Conservation (phyloP, 2,888 invertebrate species). For the Cheilosia urbana region DNA sequence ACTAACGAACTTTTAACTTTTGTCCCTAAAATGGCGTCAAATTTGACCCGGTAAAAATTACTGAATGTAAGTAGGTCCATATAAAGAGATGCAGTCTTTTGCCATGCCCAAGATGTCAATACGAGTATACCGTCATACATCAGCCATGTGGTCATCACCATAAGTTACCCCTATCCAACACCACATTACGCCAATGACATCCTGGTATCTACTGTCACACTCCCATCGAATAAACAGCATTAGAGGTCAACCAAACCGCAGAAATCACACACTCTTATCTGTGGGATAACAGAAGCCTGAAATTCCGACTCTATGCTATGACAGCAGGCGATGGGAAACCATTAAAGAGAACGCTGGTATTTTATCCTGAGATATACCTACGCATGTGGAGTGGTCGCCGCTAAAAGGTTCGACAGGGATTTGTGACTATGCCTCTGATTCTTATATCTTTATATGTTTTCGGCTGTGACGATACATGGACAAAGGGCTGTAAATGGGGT, state of each 20-base stretch:
- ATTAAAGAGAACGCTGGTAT: background rate
- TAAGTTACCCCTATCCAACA: background rate
- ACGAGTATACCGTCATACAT: too few relatives aligned
- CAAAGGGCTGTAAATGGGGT: slow-evolving; percentile 76
- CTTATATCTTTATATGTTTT: slow-evolving; percentile 6
- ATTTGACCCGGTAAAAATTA: too few relatives aligned
- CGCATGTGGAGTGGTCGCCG: background rate
- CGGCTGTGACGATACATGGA: slow-evolving; percentile 24
- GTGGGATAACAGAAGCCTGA: slow-evolving; percentile 14
- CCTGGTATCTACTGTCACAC: background rate
- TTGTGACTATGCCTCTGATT: slow-evolving; percentile 6
- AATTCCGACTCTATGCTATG: slow-evolving; percentile 16
- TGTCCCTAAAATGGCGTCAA: too few relatives aligned
- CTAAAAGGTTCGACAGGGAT: background rate
- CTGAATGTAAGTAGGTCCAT: too few relatives aligned
- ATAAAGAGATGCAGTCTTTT: too few relatives aligned
- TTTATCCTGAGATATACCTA: background rate
- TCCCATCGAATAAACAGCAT: background rate
- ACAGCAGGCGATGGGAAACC: background rate
- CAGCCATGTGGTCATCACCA: too few relatives aligned
- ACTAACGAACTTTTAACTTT: too few relatives aligned
- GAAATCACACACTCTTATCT: slow-evolving; percentile 16
- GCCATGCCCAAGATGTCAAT: background rate
- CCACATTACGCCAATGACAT: background rate
- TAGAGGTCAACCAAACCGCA: slow-evolving; percentile 23